Base-by-base conservation (phyloP, 2,888 invertebrate species). In the Lycocerus yunnanus region DNA sequence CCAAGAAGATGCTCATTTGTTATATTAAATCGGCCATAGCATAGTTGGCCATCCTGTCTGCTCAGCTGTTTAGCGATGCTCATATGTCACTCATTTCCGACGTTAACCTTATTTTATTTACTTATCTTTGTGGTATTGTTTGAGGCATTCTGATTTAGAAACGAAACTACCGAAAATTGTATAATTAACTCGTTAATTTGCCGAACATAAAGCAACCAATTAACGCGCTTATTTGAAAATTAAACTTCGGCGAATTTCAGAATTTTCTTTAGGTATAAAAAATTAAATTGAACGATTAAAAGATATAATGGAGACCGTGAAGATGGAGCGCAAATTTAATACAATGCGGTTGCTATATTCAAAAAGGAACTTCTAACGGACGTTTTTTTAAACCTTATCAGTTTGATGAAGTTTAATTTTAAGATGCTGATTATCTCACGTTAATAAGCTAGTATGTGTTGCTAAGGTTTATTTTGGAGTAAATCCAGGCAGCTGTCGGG, bases 21-120 rank as follows among this genome's bases (percentile, higher is more conserved):
- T 85, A 87, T 80, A 83, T 83, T 86, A 87, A 87, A 87, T 87
- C 87, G 87, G 87, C 86, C 87, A 86, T 86, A 84, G 85, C 86
- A 84, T 85, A 85, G 84, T 84, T 84, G 84, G 85, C 84, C 84
- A 84, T 85, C 84, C 85, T 84, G 80, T 86, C 85, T 85, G 86
- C 84, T 87, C 87, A 87, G 87, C 87, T 87, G 87, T 86, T 87
- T 87, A 87, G 86, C 84, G 85, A 85, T 84, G 84, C 86, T 87
- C 87, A 86, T 87, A 86, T 87, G 87, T 87, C 87, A 87, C 85
- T 87, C 87, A 87, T 87, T 87, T 87, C 87, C 87, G 86, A 87
- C 86, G 82, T 82, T 81, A 80, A 80, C 80, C 83, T 82, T 80
- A 80, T 84, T 80, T 82, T 72, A 68, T 61, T 69, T 61, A 58